These are phyloP conservation scores for Patella pellucida DNA, from an alignment of 2,888 invertebrate genomes.

Conservation along the genomic window DNA sequence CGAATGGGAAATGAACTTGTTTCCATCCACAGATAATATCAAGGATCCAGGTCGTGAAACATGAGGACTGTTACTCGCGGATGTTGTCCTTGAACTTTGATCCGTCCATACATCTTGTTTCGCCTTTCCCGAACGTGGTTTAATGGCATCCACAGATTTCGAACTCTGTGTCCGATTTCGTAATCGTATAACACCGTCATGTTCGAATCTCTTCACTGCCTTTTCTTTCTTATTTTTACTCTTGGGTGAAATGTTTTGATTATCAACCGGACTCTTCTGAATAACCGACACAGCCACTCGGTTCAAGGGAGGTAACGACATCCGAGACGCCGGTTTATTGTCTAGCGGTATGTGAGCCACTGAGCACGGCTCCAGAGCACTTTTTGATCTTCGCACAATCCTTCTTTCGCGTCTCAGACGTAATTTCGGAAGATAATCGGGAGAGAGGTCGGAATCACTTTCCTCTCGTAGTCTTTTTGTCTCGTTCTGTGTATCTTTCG, in stretches of 20 bases:
- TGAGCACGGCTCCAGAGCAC: conserved; percentile 50
- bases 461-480: conserved; percentile 30
- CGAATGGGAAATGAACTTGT: conserved; percentile 16
- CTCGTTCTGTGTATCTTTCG: conserved; percentile 13
- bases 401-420: conserved; percentile 43
- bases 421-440: conserved; percentile 45
- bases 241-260: conserved; percentile 7
- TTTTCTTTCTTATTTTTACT: conserved; percentile 8
- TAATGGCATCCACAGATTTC: not conserved
- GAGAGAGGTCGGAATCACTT: conserved; percentile 56
- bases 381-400: conserved; percentile 59
- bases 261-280: conserved; percentile 13
- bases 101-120: not conserved
- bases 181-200: not conserved
- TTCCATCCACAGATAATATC: conserved; percentile 11
- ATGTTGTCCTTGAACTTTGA: not conserved
- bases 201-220: not conserved
- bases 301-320: conserved; percentile 20
- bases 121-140: not conserved
- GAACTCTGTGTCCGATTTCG: not conserved
- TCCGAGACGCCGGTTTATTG: conserved; percentile 10
- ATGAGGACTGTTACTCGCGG: not conserved
- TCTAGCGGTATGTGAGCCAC: conserved; percentile 14
- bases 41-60: conserved; percentile 20
- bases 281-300: conserved; percentile 10